Conservation (phyloP, 2,888 invertebrate genomes). For the Drosophila helvetica region DNA sequence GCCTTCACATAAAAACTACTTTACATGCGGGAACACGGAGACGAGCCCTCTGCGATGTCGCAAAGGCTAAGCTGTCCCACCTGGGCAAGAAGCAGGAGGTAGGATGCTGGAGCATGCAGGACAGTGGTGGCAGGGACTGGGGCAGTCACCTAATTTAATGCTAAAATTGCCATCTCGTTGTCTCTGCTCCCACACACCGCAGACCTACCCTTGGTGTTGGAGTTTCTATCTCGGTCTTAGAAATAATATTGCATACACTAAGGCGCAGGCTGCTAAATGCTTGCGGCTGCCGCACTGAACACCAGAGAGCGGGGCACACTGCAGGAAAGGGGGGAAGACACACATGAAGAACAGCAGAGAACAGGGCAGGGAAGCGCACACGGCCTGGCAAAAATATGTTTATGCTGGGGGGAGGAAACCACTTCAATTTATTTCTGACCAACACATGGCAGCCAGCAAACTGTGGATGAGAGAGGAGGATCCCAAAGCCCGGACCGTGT, state of each 20-base stretch:
- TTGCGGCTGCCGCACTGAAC: constrained; percentile 48
- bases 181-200: neutral
- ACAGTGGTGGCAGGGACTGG: neutral
- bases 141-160: constrained; percentile 70
- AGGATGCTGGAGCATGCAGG: too few relatives aligned
- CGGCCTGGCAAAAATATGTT: constrained; percentile 64
- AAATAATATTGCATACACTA: constrained; percentile 73
- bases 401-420: constrained; percentile 64
- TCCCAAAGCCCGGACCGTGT: neutral
- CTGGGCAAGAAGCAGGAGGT: constrained; percentile 44
- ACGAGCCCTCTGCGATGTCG: constrained; percentile 39
- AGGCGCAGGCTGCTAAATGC: constrained; percentile 73
- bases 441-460: constrained; percentile 66
- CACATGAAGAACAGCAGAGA: constrained; percentile 8
- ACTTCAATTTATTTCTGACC: constrained; percentile 79
- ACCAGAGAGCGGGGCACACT: constrained; percentile 12
- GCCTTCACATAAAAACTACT: constrained; percentile 71
- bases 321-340: constrained; percentile 24
- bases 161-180: constrained; percentile 53
- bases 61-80: constrained; percentile 69
- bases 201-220: constrained; percentile 49
- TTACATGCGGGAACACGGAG: constrained; percentile 72
- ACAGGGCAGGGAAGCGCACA: constrained; percentile 44
- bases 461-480: neutral
- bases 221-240: constrained; percentile 65